Percentiles rank a stretch among this genome's conserved stretches.
Conservation (phyloP, 2,113 vertebrate species). For the Semnornis frantzii region DNA sequence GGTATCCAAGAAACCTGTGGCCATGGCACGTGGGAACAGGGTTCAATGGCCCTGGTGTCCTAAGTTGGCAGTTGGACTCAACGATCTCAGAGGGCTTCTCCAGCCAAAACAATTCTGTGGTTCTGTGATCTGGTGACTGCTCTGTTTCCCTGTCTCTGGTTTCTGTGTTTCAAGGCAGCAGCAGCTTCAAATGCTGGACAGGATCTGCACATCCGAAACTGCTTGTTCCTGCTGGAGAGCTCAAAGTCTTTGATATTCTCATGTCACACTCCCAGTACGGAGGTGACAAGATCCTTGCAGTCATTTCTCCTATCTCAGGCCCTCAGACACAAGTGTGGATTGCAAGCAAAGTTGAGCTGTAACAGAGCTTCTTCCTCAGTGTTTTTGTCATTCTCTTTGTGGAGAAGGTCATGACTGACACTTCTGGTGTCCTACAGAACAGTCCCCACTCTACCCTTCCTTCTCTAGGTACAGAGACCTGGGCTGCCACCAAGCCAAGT, state of each 20-base stretch:
- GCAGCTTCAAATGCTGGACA: accelerated
- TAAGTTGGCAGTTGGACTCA: too few species aligned
- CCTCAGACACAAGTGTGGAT: accelerated
- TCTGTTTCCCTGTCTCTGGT: accelerated
- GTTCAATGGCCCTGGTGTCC: too few species aligned
- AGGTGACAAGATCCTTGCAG: background rate
- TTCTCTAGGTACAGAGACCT: accelerated
- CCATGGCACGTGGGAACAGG: too few species aligned
- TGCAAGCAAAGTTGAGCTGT: background rate
- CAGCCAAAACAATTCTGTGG: too few species aligned
- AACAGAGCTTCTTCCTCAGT: accelerated
- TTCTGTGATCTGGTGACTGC: background rate
- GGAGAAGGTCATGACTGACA: background rate
- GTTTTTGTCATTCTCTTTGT: background rate
- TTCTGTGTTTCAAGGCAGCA: background rate
- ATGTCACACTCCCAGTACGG: accelerated
- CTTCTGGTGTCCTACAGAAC: accelerated
- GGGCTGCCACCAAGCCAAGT: accelerated
- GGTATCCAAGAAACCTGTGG: too few species aligned
- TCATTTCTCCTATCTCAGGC: background rate
- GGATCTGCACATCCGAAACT: background rate
- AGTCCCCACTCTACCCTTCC: background rate
- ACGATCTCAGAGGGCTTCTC: too few species aligned
- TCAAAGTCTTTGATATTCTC: background rate
- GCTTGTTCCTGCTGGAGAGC: accelerated